Evolutionary conservation across 1,140 invertebrate species (phyloP).

Genomic region (Lysiphlebus fabarum): DNA sequence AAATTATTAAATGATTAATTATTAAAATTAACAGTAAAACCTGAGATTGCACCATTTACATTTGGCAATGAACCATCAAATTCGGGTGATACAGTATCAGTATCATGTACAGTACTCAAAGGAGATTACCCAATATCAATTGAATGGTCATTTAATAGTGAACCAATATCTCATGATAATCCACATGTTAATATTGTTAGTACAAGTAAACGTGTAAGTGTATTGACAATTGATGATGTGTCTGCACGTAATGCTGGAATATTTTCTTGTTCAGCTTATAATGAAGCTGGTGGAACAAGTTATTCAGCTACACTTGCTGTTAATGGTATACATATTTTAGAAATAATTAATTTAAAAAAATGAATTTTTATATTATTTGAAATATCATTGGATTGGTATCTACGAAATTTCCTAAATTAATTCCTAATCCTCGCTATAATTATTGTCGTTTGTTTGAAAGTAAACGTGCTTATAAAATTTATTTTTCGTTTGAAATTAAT

Average conservation of each 20-base stretch:
- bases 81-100: constrained; percentile 67
- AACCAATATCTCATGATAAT: constrained; percentile 50
- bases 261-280: constrained; percentile 69
- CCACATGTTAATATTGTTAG: constrained; percentile 65
- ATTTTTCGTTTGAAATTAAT: too few relatives aligned
- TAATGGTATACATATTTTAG: constrained; percentile 61
- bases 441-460: too few relatives aligned
- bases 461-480: too few relatives aligned
- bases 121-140: constrained; percentile 69
- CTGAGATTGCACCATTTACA: constrained; percentile 63
- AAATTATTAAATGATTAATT: too few relatives aligned
- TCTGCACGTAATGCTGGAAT: constrained; percentile 66
- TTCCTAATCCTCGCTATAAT: too few relatives aligned
- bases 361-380: background rate
- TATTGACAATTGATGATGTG: constrained; percentile 67
- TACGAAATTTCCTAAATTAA: too few relatives aligned
- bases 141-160: constrained; percentile 61
- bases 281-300: constrained; percentile 62
- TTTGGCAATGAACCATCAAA: constrained; percentile 64
- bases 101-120: constrained; percentile 67
- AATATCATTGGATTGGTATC: too few relatives aligned
- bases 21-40: constrained; percentile 54
- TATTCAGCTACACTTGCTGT: constrained; percentile 68
- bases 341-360: background rate
- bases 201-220: constrained; percentile 67